Evolutionary conservation across 35 echinoderm and acorn worm genomes (phyloP).

Genomic region (Apostichopus parvimensis): DNA sequence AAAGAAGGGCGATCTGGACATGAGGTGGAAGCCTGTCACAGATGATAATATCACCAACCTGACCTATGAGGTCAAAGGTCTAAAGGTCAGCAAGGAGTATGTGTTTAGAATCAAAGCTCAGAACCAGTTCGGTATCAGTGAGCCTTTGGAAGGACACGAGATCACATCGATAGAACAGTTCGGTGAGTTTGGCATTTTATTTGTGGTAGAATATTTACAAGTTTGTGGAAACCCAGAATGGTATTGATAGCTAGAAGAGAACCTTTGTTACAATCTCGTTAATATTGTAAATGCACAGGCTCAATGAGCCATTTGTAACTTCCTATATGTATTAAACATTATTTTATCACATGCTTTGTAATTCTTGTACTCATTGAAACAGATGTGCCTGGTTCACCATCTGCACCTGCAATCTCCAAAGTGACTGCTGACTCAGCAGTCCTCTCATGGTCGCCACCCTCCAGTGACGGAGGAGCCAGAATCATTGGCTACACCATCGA

Average conservation of each 20-base stretch:
- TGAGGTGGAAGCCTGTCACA: slow-evolving; percentile 82
- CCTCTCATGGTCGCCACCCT: slow-evolving; percentile 78
- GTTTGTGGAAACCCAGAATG: background rate
- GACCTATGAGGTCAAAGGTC: slow-evolving; percentile 71
- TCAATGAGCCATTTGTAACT: no score
- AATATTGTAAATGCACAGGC: no score
- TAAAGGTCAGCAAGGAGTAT: slow-evolving; percentile 92
- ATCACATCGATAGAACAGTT: slow-evolving; percentile 91
- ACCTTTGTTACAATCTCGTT: background rate
- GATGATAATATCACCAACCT: slow-evolving; percentile 79
- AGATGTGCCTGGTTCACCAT: slow-evolving; percentile 89
- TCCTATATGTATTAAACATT: no score
- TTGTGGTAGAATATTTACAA: background rate
- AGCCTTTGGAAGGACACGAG: slow-evolving; percentile 88
- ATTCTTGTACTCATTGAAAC: background rate
- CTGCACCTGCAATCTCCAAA: slow-evolving; percentile 79
- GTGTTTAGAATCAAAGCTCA: slow-evolving; percentile 87
- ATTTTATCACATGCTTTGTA: background rate
- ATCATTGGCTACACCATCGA: slow-evolving; percentile 91
- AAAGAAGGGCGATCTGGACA: slow-evolving; percentile 84
- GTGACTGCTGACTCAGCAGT: slow-evolving; percentile 78
- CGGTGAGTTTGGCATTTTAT: slow-evolving; percentile 56
- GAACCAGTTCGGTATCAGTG: slow-evolving; percentile 95
- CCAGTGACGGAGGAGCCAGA: slow-evolving; percentile 84
- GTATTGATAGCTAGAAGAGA: background rate